Evolutionary conservation across 2,888 invertebrate species (phyloP), one percentile per base, ranked within the genome.

Genomic region (Meghimatium bilineatum): DNA sequence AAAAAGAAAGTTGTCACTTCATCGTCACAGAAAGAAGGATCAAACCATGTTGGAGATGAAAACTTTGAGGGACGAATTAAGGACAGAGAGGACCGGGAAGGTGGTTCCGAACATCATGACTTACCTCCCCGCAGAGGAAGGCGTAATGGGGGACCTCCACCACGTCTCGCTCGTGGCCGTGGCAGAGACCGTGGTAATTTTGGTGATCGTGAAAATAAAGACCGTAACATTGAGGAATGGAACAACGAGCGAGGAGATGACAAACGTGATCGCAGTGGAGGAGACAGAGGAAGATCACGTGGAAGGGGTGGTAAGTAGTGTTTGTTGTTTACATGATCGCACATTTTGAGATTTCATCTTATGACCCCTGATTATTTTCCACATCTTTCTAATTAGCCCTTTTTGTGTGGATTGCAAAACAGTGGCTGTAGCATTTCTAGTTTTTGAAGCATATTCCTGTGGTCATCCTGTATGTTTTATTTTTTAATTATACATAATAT

Each of bases 91-190:
- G 89, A 89, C 69, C 87, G 86, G 79, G 86, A 87, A 60, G 88
- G 88, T 44, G 89, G 88, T 56, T 87, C 85, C 36, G 88, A 87
- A 36, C 63, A 75, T 38, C 74, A 76, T 52, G 86, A 86, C 72
- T 49, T 74, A n/a, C 86, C 86, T 49, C 82, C 86, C 20, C 74
- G 85, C 1, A 87, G 90, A 60, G 88, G 88, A 20, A 86, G 91
- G 20, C 87, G 91, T n/a, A 90, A 89, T 83, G 91, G 90, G 82
- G 90, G 89, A 72, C 88, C 90, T 38, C 90, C 90, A 66, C 91
- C 91, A 49, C 85, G 91, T 29, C 87, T 91, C 26, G 89, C 90
- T 14, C 82, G 91, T 34, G 90, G 91, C 0, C 87, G 91, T 36
- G 90, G 91, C 10, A 88, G 90, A 20, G 90, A 86, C 29, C 82